These are phyloP conservation scores for Variabilichromis moorii DNA, from an alignment of 2,113 vertebrate genomes.

Conservation along the genomic window DNA sequence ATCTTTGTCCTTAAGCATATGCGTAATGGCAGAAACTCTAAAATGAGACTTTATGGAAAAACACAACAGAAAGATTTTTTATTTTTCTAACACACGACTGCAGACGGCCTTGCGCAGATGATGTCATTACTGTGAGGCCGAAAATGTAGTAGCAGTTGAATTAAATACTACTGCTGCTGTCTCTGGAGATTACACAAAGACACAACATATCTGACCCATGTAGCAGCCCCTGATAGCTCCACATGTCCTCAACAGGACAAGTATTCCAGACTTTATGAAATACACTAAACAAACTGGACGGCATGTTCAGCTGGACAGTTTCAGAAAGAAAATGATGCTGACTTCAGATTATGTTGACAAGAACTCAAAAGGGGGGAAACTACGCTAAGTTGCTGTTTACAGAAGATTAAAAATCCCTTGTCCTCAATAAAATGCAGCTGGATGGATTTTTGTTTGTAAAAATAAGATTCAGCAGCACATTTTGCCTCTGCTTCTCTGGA, in stretches of 20 bases:
- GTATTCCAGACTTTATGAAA: constrained; percentile 16
- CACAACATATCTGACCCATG: neutral
- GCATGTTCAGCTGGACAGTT: neutral
- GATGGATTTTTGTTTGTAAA: neutral
- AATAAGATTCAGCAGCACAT: neutral
- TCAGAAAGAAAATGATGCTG: neutral
- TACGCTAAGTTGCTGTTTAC: neutral
- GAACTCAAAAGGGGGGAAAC: neutral
- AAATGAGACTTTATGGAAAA: neutral
- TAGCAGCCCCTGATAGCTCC: neutral
- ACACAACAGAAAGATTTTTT: neutral
- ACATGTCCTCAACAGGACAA: neutral
- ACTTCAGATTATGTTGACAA: neutral
- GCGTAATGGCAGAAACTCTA: neutral
- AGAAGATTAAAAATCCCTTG: neutral
- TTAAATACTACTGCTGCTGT: neutral
- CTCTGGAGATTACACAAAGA: neutral
- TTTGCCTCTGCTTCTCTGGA: neutral
- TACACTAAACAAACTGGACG: neutral
- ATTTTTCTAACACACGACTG: neutral
- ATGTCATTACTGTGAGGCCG: neutral
- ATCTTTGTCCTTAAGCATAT: neutral
- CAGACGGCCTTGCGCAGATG: neutral
- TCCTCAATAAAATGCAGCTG: neutral
- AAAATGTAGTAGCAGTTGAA: neutral